Evolutionary conservation across 2,113 vertebrate genomes (phyloP).

Genomic region (Stigmatopora argus): DNA sequence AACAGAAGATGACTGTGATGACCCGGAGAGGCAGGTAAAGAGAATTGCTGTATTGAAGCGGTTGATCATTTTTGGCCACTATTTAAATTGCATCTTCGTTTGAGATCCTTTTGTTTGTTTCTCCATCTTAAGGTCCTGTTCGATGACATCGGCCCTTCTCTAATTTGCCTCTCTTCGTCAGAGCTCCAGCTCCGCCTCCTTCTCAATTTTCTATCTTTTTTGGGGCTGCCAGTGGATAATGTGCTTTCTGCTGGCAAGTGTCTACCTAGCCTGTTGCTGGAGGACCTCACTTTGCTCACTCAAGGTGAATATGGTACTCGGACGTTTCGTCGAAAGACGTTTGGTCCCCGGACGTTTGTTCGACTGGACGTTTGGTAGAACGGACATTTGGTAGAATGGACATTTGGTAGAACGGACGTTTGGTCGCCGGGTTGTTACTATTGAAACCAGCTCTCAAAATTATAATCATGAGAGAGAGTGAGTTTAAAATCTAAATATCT

Average conservation of each 20-base stretch:
- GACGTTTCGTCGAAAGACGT: no score
- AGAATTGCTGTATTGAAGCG: background rate
- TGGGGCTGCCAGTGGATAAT: constrained; percentile 78
- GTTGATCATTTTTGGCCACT: background rate
- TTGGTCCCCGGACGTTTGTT: no score
- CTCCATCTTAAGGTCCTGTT: constrained; percentile 79
- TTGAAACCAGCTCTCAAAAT: no score
- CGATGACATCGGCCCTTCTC: constrained; percentile 86
- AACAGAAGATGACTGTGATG: constrained; percentile 90
- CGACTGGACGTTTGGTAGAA: no score
- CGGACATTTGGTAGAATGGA: no score
- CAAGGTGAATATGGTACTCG: constrained; percentile 40
- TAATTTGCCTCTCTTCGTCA: constrained; percentile 75
- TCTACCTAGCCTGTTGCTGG: constrained; percentile 74
- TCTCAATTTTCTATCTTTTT: constrained; percentile 80
- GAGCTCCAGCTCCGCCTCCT: constrained; percentile 74
- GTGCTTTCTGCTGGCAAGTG: constrained; percentile 53
- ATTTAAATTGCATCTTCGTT: background rate
- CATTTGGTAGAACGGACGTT: no score
- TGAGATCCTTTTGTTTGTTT: background rate
- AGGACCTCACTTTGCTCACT: constrained; percentile 76
- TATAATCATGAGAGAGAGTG: no score
- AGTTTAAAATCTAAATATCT: no score
- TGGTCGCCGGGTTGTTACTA: no score
- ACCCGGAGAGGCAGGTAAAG: constrained; percentile 90